A percentile compares a stretch with the other conserved stretches of the same genome.
Conservation (phyloP, 2,888 invertebrate species). For the Litoditis marina region DNA sequence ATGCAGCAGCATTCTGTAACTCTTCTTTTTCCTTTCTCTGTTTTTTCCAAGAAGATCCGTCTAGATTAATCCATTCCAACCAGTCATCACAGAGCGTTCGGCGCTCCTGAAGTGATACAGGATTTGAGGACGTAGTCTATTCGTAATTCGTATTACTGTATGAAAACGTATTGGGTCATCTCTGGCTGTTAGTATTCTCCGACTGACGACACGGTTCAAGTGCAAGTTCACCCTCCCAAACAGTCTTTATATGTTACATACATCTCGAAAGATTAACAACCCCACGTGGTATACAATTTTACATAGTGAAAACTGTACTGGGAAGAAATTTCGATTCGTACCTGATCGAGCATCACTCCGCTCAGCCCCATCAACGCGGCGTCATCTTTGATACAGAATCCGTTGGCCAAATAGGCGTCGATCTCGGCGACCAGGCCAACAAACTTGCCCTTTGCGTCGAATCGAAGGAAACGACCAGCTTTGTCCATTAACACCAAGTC, state of each 20-base stretch:
- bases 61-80: constrained; percentile 52
- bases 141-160: not conserved
- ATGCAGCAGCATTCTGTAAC: no score
- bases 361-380: constrained; percentile 51
- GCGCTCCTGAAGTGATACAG: constrained; percentile 23
- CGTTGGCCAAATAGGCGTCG: constrained; percentile 55
- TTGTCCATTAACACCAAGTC: constrained; percentile 51
- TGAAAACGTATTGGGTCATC: not conserved
- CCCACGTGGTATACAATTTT: no score
- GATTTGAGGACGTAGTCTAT: not conserved
- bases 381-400: constrained; percentile 45
- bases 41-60: constrained; percentile 53
- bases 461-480: constrained; percentile 52
- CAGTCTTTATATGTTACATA: no score
- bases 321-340: constrained; percentile 8
- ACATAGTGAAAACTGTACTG: no score
- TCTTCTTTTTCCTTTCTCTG: constrained; percentile 17
- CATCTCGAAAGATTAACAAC: no score
- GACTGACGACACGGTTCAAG: no score
- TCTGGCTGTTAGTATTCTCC: not conserved
- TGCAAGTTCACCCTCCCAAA: no score
- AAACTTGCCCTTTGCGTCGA: constrained; percentile 20
- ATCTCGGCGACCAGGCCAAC: constrained; percentile 42
- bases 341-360: constrained; percentile 50
- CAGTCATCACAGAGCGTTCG: constrained; percentile 58